These are phyloP conservation scores for Fragum sueziense DNA, from an alignment of 2,888 invertebrate genomes.

Conservation along the genomic window DNA sequence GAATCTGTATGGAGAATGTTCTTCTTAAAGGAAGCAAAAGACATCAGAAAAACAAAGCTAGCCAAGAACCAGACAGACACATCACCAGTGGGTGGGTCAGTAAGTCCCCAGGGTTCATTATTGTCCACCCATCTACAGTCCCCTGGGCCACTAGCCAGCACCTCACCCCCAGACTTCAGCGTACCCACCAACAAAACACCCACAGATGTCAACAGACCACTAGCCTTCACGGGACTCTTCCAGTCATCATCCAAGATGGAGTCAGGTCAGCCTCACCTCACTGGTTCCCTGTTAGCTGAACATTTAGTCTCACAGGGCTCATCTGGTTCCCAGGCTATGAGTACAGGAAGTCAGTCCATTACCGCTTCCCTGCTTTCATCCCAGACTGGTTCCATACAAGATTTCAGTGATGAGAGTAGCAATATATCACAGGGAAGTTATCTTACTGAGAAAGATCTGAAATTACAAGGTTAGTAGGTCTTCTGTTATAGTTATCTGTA, in stretches of 20 bases:
- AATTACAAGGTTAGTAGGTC: slow-evolving; percentile 51
- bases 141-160: background rate
- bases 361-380: slow-evolving; percentile 46
- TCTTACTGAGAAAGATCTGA: slow-evolving; percentile 67
- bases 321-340: slow-evolving; percentile 18
- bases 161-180: slow-evolving; percentile 19
- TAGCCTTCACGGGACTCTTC: slow-evolving; percentile 55
- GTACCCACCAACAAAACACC: slow-evolving; percentile 23
- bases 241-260: slow-evolving; percentile 8
- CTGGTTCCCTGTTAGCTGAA: slow-evolving; percentile 42
- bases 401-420: slow-evolving; percentile 67
- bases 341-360: background rate
- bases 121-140: slow-evolving; percentile 29
- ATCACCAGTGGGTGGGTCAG: background rate
- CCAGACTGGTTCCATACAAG: slow-evolving; percentile 58
- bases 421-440: slow-evolving; percentile 64
- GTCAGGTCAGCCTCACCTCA: background rate
- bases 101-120: slow-evolving; percentile 1
- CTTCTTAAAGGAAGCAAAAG: slow-evolving; percentile 69
- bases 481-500: no score
- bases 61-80: slow-evolving; percentile 34
- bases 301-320: slow-evolving; percentile 26
- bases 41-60: slow-evolving; percentile 66
- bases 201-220: slow-evolving; percentile 17
- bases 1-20: no score